Percentiles rank a stretch among this genome's conserved stretches.
Evolutionary conservation across 2,797 vertebrate genomes (phyloP).

Genomic region (Cyprinodon diabolis): DNA sequence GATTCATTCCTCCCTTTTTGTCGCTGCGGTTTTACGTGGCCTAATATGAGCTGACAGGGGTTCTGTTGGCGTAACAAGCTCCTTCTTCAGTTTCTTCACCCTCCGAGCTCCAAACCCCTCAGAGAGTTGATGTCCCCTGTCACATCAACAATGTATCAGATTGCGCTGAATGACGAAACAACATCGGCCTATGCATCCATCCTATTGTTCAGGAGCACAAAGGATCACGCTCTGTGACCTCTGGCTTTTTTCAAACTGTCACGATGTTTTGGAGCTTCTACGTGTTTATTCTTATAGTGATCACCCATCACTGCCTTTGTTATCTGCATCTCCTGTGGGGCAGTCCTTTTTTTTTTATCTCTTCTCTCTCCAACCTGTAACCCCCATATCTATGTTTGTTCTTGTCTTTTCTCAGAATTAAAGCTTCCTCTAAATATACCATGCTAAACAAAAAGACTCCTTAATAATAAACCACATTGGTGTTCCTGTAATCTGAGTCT

Average conservation of each 20-base stretch:
- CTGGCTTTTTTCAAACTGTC: not conserved
- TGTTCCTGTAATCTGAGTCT: conserved; percentile 64
- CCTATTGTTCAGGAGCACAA: not conserved
- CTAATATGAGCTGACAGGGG: not conserved
- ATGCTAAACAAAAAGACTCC: conserved; percentile 52
- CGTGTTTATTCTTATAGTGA: not conserved
- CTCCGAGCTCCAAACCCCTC: not conserved
- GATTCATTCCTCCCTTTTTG: not conserved
- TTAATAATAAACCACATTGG: conserved; percentile 53
- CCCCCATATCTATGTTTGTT: not conserved
- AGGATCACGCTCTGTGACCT: not conserved
- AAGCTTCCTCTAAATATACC: conserved; percentile 70
- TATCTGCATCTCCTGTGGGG: not conserved
- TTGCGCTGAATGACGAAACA: not conserved
- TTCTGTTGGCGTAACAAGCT: not conserved
- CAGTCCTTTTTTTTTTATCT: not conserved
- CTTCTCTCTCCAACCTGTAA: not conserved
- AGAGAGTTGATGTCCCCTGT: not conserved
- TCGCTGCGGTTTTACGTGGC: not conserved
- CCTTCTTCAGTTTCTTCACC: conserved; percentile 1
- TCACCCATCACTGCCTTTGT: not conserved
- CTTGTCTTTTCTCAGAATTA: conserved; percentile 26
- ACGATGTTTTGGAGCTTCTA: not conserved
- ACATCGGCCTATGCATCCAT: not conserved
- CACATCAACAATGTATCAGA: not conserved